phyloP scores from a whole-genome alignment of 2,888 invertebrate species.

The Arge pagana region DNA sequence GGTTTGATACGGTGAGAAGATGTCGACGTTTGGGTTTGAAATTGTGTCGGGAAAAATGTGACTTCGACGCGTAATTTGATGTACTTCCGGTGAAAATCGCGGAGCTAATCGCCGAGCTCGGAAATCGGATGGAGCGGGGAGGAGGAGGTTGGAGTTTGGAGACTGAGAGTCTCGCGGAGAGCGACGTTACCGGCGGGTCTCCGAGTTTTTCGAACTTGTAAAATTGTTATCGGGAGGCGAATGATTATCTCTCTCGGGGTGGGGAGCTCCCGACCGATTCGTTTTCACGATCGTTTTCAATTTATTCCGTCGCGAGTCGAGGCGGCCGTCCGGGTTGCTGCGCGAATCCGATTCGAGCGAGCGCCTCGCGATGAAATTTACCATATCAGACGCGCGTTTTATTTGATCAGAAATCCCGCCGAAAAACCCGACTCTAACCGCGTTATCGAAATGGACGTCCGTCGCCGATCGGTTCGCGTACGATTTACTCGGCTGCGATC shows the following conservation, averaged over 20 bases:
- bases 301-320: conserved; percentile 47
- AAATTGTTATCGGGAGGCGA: conserved; percentile 15
- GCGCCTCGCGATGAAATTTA: conserved; percentile 52
- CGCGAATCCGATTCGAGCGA: conserved; percentile 32
- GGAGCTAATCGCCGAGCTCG: too few relatives aligned
- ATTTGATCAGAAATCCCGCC: conserved; percentile 48
- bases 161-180: neutral
- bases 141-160: too few relatives aligned
- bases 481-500: too few relatives aligned
- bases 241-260: conserved; percentile 25
- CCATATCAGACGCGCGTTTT: conserved; percentile 56
- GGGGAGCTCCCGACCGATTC: conserved; percentile 39
- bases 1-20: too few relatives aligned
- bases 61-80: too few relatives aligned
- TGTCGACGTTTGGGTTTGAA: too few relatives aligned
- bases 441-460: too few relatives aligned
- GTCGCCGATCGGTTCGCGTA: too few relatives aligned
- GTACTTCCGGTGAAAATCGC: too few relatives aligned
- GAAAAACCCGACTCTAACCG: conserved; percentile 28
- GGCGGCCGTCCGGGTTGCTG: too few relatives aligned
- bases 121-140: too few relatives aligned
- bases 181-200: neutral
- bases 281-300: conserved; percentile 50
- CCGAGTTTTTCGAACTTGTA: neutral
- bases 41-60: too few relatives aligned